These are phyloP conservation scores for Monoplex corrugatus DNA, from an alignment of 2,888 invertebrate species.

Conservation along the genomic window DNA sequence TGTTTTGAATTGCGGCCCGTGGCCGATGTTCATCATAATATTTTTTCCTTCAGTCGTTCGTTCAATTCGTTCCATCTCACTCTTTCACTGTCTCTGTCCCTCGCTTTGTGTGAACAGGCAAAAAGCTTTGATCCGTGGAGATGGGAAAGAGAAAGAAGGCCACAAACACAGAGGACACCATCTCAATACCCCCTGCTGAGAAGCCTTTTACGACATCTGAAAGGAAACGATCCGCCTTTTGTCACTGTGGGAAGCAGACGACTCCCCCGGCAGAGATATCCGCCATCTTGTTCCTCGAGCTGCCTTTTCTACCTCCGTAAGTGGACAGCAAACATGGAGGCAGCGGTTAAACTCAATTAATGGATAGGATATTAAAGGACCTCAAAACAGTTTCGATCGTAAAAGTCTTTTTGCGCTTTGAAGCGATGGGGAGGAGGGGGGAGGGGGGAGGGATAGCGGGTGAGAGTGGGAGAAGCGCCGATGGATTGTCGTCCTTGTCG, in stretches of 20 bases:
- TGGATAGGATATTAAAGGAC: constrained; percentile 39
- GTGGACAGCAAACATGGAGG: constrained; percentile 41
- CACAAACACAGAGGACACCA: background rate
- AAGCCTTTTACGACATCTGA: background rate
- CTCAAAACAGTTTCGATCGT: constrained; percentile 2
- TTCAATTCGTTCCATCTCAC: no score
- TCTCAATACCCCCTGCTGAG: background rate
- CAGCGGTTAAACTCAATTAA: constrained; percentile 41
- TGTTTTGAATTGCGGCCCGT: no score
- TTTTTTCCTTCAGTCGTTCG: no score
- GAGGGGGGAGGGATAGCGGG: no score
- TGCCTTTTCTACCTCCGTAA: constrained; percentile 39
- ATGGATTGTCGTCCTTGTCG: no score
- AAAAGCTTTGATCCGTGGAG: no score
- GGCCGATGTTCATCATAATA: no score
- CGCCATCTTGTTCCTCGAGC: constrained; percentile 13
- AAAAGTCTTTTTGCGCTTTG: background rate
- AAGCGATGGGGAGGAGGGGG: no score
- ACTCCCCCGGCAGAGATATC: background rate
- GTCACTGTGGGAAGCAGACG: background rate
- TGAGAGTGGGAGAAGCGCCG: no score
- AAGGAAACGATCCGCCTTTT: background rate
- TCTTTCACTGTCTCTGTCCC: no score
- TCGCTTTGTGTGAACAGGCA: no score
- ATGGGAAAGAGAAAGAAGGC: background rate